Percentiles rank a stretch among this genome's conserved stretches.
phyloP scores from a whole-genome alignment of 2,888 invertebrate species.

The Athripsodes cinereus region DNA sequence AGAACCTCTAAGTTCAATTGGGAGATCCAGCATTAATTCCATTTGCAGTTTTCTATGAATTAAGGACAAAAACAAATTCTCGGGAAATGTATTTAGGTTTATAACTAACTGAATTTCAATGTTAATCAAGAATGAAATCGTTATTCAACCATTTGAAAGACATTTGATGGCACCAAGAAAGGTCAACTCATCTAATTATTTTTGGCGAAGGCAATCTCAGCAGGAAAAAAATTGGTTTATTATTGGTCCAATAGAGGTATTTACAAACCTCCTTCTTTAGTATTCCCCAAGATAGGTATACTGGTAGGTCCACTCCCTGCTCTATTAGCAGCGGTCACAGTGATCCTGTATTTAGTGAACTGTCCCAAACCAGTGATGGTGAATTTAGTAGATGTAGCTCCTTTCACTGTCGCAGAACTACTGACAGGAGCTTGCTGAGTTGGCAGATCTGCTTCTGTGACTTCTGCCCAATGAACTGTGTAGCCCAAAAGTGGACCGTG shows the following conservation, averaged over 20 bases:
- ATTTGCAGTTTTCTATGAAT: too few relatives aligned
- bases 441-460: conserved; percentile 33
- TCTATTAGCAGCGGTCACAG: conserved; percentile 60
- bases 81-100: too few relatives aligned
- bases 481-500: conserved; percentile 74
- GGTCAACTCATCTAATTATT: too few relatives aligned
- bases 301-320: conserved; percentile 59
- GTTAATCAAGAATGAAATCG: too few relatives aligned
- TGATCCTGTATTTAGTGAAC: conserved; percentile 60
- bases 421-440: conserved; percentile 12
- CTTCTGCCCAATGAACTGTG: conserved; percentile 64
- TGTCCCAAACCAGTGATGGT: conserved; percentile 50
- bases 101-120: too few relatives aligned
- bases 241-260: neutral
- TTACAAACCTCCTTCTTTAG: conserved; percentile 54
- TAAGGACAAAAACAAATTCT: too few relatives aligned
- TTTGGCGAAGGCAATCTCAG: too few relatives aligned
- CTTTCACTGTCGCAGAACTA: conserved; percentile 36
- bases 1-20: too few relatives aligned
- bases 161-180: too few relatives aligned
- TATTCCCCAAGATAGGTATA: conserved; percentile 51
- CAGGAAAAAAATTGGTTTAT: too few relatives aligned
- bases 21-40: too few relatives aligned
- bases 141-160: too few relatives aligned
- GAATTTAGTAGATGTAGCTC: conserved; percentile 45